A percentile compares a stretch with the other conserved stretches of the same genome.
Conservation (phyloP, 2,888 invertebrate genomes). For the Ophion ventricosus region DNA sequence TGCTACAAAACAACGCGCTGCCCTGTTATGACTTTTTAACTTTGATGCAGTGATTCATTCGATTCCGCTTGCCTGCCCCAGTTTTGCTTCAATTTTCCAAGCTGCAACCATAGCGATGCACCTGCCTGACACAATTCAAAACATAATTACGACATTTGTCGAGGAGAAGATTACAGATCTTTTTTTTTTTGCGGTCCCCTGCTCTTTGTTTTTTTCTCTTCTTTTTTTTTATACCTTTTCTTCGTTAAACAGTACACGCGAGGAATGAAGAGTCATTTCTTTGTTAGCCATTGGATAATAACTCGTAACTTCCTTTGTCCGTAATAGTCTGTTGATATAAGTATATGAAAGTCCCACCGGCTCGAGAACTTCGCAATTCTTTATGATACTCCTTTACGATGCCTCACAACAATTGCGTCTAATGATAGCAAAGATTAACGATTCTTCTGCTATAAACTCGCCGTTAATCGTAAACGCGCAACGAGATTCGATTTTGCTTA, state of each 20-base stretch:
- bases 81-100: background rate
- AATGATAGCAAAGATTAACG: background rate
- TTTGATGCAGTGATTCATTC: background rate
- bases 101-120: background rate
- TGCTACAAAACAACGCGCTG: background rate
- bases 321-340: constrained; percentile 38
- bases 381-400: constrained; percentile 10
- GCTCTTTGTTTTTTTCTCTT: background rate
- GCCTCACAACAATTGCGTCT: constrained; percentile 13
- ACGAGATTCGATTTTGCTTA: constrained; percentile 6
- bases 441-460: background rate
- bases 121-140: background rate
- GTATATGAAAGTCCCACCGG: constrained; percentile 4
- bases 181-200: constrained; percentile 21
- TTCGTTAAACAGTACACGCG: background rate
- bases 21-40: background rate
- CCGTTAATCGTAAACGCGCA: constrained; percentile 1
- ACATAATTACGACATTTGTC: constrained; percentile 28
- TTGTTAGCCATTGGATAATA: constrained; percentile 41
- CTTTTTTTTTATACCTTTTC: constrained; percentile 3
- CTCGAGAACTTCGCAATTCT: constrained; percentile 6
- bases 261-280: constrained; percentile 20
- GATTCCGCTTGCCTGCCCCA: background rate
- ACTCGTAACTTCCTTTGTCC: constrained; percentile 31
- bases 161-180: constrained; percentile 26